Percentiles rank a stretch among this genome's conserved stretches.
Conservation (phyloP, 1,140 invertebrate genomes). For the Pogonus chalceus region DNA sequence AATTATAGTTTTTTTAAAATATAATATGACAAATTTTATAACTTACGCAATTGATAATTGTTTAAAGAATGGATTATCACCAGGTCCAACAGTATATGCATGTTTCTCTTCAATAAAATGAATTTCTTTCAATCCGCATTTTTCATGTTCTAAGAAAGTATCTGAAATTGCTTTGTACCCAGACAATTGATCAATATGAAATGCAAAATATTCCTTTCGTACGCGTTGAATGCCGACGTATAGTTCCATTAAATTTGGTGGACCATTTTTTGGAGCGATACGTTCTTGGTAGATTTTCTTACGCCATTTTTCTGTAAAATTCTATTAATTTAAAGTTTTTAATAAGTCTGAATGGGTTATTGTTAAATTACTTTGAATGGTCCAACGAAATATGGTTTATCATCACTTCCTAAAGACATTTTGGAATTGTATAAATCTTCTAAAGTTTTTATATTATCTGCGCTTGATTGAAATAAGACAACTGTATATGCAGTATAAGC, state of each 20-base stretch:
- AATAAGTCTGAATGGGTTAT: neutral
- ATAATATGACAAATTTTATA: too few relatives aligned
- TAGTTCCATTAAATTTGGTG: conserved; percentile 41
- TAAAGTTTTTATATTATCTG: conserved; percentile 41
- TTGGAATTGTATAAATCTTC: conserved; percentile 44
- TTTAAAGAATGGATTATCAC: conserved; percentile 46
- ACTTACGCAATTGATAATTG: conserved; percentile 47
- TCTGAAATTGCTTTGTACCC: conserved; percentile 49
- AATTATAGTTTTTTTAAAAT: too few relatives aligned
- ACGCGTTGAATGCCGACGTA: conserved; percentile 45
- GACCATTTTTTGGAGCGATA: conserved; percentile 41
- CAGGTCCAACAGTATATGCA: conserved; percentile 42
- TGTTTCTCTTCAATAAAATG: conserved; percentile 43
- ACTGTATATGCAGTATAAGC: conserved; percentile 52
- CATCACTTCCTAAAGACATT: conserved; percentile 46
- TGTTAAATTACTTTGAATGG: too few relatives aligned
- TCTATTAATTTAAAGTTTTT: conserved; percentile 32
- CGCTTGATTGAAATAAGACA: conserved; percentile 45
- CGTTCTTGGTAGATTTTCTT: conserved; percentile 48
- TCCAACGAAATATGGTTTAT: conserved; percentile 26
- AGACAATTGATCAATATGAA: conserved; percentile 45
- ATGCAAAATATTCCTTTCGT: conserved; percentile 47
- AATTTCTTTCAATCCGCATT: conserved; percentile 51
- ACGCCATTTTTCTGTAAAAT: conserved; percentile 42
- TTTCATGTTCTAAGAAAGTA: conserved; percentile 50